phyloP scores from a whole-genome alignment of 2,888 invertebrate genomes.

The Ischnura elegans region DNA sequence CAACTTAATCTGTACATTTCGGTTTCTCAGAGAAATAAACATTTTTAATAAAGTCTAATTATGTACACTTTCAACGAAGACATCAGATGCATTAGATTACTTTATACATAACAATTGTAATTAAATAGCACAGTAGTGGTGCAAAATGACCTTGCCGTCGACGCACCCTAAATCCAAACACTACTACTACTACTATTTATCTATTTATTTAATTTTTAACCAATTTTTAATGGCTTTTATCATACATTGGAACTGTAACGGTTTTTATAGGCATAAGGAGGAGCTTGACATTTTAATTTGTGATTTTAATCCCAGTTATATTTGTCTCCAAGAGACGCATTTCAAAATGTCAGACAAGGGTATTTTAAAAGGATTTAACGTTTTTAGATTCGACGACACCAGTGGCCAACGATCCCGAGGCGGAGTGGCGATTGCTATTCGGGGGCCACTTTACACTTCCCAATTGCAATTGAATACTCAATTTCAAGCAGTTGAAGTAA shows the following conservation, averaged over 20 bases:
- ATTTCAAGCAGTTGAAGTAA: background rate
- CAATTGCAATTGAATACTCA: background rate
- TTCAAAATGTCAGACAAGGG: background rate
- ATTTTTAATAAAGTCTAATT: too few species aligned
- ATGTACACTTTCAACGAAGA: too few species aligned
- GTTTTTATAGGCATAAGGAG: background rate
- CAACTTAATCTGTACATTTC: too few species aligned
- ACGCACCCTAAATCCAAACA: too few species aligned
- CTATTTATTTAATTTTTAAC: too few species aligned
- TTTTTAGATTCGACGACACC: constrained; percentile 30
- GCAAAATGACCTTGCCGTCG: too few species aligned
- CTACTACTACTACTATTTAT: too few species aligned
- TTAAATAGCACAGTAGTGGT: too few species aligned
- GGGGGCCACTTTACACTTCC: background rate
- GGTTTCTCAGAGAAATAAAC: too few species aligned
- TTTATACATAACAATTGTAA: too few species aligned
- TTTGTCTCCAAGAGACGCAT: background rate
- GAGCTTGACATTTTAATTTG: background rate
- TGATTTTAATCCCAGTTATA: background rate
- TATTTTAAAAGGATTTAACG: background rate
- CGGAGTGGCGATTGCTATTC: background rate
- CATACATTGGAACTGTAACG: background rate
- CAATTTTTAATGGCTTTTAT: background rate
- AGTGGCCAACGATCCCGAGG: background rate
- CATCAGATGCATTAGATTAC: too few species aligned